Evolutionary conservation across 2,888 invertebrate species (phyloP).

Genomic region (Tipula lateralis): DNA sequence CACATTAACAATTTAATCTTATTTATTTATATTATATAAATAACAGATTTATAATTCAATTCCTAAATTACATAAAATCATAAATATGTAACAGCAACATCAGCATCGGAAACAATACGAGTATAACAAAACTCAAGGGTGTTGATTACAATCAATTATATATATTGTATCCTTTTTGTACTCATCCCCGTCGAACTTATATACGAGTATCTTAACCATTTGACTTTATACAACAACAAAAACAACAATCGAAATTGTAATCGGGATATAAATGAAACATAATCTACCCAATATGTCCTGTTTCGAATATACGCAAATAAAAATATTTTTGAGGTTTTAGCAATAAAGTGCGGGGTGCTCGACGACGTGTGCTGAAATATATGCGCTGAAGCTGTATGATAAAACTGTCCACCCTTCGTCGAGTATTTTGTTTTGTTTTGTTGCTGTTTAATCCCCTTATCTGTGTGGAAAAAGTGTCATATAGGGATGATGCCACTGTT

Average conservation of each 20-base stretch:
- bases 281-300: conserved; percentile 24
- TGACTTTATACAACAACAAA: background rate
- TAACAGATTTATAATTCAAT: background rate
- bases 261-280: background rate
- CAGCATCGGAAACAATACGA: background rate
- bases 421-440: background rate
- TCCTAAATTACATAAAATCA: background rate
- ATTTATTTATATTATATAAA: background rate
- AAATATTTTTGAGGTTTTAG: conserved; percentile 3
- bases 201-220: background rate
- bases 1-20: conserved; percentile 9
- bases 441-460: background rate
- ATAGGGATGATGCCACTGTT: background rate
- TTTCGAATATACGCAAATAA: background rate
- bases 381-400: background rate
- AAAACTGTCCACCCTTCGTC: background rate
- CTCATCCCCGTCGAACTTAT: too few relatives aligned
- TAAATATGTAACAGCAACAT: background rate
- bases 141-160: background rate
- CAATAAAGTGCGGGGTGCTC: background rate
- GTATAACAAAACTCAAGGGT: background rate
- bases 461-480: background rate
- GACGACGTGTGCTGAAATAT: background rate
- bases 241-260: background rate
- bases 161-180: background rate